phyloP scores from a whole-genome alignment of 2,797 vertebrate species.

The Sternotherus odoratus region DNA sequence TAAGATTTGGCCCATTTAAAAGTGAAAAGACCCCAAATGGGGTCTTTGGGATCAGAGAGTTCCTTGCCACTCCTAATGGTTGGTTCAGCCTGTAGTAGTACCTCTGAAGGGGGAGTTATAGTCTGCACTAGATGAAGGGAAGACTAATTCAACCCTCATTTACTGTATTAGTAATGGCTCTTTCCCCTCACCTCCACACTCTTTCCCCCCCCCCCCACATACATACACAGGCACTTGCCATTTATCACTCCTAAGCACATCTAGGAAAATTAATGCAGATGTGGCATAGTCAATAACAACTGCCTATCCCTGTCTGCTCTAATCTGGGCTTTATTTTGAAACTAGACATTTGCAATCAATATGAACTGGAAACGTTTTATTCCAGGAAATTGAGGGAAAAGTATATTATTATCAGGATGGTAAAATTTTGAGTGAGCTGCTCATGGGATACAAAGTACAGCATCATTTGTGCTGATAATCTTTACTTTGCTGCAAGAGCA shows the following conservation, averaged over 20 bases:
- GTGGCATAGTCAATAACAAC: rapidly evolving
- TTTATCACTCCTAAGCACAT: neutral
- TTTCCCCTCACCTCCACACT: neutral
- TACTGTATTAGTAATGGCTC: neutral
- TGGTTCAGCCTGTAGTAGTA: rapidly evolving
- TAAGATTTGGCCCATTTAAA: neutral
- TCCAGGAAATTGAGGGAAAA: neutral
- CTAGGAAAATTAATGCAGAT: neutral
- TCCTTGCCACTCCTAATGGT: rapidly evolving
- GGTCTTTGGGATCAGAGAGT: neutral
- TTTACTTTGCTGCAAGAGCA: neutral
- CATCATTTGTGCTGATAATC: neutral
- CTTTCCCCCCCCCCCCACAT: neutral
- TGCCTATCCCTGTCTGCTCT: neutral
- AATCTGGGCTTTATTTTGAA: neutral
- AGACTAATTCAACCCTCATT: neutral
- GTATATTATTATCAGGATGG: neutral
- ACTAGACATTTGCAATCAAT: neutral
- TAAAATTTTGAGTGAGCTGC: rapidly evolving
- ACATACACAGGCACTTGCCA: neutral
- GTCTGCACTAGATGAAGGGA: neutral
- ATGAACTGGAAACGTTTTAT: rapidly evolving
- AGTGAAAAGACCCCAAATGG: neutral
- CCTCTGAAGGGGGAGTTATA: rapidly evolving
- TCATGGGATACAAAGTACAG: neutral